Evolutionary conservation across 2,888 invertebrate genomes (phyloP), one percentile per base, ranked within the genome.

Genomic region (Napeogenes inachia): DNA sequence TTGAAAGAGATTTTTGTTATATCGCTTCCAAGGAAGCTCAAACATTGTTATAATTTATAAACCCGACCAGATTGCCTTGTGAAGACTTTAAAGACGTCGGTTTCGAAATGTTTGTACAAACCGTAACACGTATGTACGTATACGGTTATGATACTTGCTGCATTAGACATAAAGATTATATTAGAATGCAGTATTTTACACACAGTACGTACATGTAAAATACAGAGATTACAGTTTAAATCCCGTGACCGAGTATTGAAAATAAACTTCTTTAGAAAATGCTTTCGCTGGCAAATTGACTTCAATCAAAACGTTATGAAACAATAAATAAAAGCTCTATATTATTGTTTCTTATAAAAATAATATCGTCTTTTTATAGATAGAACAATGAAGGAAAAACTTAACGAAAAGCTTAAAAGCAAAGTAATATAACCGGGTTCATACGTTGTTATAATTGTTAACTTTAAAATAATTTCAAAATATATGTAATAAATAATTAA

Each of bases 11-110:
- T 42, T 42, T 42, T 42, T 42, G 12, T 42, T 42, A 70, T 71
- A 71, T 69, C 32, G 21, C 70, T 72, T 70, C 69, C 58, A 65
- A 60, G 69, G 69, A 68, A 38, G 13, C 4, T 2, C 64, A 68
- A 70, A 69, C 60, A 66, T 68, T 69, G 54, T 70, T 65, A 61
- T 42, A 42, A 42, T 10, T 42, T 42, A 42, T 10, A 66, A 68
- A 45, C 45, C 45, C 54, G 53, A 54, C 45, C 30, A 61, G 53
- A 57, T 38, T 54, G 33, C 12, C 45, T 38, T 30, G 46, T 57
- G 45, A 42, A 53, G 45, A 61, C 35, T 35, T 45, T 46, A 61
- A 61, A 57, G 57, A 53, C 35, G 61, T 57, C 35, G 60, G 61
- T 54, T 45, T 54, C 12, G 42, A 42, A 42, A 42, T 42, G 42